A percentile compares a stretch with the other conserved stretches of the same genome.
These are phyloP conservation scores for Chiroxiphia lanceolata DNA, from an alignment of 2,797 vertebrate genomes.

Conservation along the genomic window DNA sequence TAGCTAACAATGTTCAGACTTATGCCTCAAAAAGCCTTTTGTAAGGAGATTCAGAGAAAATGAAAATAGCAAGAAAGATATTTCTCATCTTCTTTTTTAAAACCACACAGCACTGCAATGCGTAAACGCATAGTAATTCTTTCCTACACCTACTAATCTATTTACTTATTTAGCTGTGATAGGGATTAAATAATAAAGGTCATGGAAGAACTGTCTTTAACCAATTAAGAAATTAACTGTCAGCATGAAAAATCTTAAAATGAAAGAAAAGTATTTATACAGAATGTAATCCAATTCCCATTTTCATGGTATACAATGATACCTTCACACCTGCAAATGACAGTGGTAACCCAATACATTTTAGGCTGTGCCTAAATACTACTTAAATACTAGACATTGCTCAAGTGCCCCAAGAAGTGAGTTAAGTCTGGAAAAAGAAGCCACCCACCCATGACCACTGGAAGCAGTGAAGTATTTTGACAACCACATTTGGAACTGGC, in stretches of 20 bases:
- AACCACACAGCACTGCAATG: neutral
- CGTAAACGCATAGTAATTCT: neutral
- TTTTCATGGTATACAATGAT: neutral
- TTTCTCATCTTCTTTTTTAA: neutral
- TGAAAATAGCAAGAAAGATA: neutral
- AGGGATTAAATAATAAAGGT: neutral
- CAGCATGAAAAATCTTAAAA: neutral
- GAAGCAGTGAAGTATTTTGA: neutral
- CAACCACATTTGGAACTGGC: neutral
- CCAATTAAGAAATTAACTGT: neutral
- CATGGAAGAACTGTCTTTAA: neutral
- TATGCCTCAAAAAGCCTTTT: neutral
- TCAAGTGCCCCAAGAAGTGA: neutral
- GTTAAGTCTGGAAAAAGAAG: neutral
- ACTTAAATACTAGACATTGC: neutral
- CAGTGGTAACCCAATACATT: neutral
- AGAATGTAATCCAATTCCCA: neutral
- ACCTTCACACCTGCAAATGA: neutral
- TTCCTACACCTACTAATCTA: neutral
- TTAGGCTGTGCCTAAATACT: neutral
- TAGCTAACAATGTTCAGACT: neutral
- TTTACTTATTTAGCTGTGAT: neutral
- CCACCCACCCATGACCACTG: neutral
- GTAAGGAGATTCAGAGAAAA: neutral
- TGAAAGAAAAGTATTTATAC: neutral